Evolutionary conservation across 37 sponge, comb jelly and placozoan species (phyloP).

Genomic region (Sycon ciliatum): DNA sequence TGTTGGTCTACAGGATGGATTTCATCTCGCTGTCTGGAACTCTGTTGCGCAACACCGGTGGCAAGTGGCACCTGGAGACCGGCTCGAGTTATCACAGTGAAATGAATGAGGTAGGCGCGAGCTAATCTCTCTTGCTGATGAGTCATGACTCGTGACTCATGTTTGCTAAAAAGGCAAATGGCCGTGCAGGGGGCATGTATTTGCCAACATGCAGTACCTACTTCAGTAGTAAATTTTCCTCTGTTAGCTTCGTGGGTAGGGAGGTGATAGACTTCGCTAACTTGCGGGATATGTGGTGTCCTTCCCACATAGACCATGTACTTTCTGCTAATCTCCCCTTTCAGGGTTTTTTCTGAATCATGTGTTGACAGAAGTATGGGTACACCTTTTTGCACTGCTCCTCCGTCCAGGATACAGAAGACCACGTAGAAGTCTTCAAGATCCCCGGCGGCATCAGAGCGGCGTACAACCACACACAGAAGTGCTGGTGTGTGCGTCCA

Average conservation of each 20-base stretch:
- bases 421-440: constrained; percentile 42
- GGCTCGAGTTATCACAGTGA: neutral
- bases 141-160: too few species aligned
- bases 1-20: too few species aligned
- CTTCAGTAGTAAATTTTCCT: neutral
- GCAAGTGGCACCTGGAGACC: constrained; percentile 35
- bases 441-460: constrained; percentile 56
- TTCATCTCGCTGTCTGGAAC: constrained; percentile 63
- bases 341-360: neutral
- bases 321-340: neutral
- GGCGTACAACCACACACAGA: constrained; percentile 47
- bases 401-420: neutral
- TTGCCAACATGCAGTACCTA: too few species aligned
- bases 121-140: too few species aligned
- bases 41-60: constrained; percentile 25
- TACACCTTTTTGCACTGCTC: neutral
- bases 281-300: too few species aligned
- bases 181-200: too few species aligned
- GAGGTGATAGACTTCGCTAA: too few species aligned
- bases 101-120: too few species aligned
- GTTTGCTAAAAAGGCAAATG: too few species aligned
- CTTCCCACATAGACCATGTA: too few species aligned
- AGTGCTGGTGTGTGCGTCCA: constrained; percentile 62
- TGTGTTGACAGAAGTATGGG: neutral
- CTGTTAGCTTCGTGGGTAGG: too few species aligned